Percentiles rank a stretch among this genome's conserved stretches.
phyloP scores from a whole-genome alignment of 2,797 vertebrate species.

The Steatocranus sp. region DNA sequence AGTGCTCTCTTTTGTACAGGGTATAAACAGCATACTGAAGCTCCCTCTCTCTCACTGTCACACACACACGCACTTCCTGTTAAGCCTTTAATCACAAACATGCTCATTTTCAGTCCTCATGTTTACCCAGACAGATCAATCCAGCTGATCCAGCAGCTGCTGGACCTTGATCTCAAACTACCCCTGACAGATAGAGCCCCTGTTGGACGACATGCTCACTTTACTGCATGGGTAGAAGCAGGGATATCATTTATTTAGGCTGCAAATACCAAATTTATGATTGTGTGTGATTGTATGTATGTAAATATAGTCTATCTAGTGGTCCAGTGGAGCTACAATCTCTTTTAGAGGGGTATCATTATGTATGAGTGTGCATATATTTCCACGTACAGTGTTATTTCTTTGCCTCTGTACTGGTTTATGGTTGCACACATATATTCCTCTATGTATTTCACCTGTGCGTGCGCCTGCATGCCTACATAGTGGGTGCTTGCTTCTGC shows the following conservation, averaged over 20 bases:
- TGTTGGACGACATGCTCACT: background rate
- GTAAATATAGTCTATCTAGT: background rate
- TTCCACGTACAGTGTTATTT: background rate
- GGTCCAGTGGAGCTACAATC: background rate
- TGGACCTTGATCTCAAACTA: conserved; percentile 30
- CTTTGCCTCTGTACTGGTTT: background rate
- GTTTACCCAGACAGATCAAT: conserved; percentile 51
- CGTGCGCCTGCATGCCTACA: conserved; percentile 2
- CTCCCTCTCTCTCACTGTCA: background rate
- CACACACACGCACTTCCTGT: background rate
- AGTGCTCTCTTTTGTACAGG: background rate
- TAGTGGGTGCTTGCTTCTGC: background rate
- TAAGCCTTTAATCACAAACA: conserved; percentile 24
- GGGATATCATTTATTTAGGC: background rate
- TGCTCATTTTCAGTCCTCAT: conserved; percentile 11
- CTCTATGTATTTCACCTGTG: background rate
- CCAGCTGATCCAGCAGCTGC: conserved; percentile 31
- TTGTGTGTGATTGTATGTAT: background rate
- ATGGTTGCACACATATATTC: background rate
- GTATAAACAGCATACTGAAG: background rate
- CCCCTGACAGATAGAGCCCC: background rate
- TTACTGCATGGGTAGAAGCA: background rate
- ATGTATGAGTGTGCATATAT: background rate
- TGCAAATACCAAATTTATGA: background rate
- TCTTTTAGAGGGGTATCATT: background rate